A percentile compares a stretch with the other conserved stretches of the same genome.
phyloP scores from a whole-genome alignment of 2,888 invertebrate species.

The Malthinus flaveolus region DNA sequence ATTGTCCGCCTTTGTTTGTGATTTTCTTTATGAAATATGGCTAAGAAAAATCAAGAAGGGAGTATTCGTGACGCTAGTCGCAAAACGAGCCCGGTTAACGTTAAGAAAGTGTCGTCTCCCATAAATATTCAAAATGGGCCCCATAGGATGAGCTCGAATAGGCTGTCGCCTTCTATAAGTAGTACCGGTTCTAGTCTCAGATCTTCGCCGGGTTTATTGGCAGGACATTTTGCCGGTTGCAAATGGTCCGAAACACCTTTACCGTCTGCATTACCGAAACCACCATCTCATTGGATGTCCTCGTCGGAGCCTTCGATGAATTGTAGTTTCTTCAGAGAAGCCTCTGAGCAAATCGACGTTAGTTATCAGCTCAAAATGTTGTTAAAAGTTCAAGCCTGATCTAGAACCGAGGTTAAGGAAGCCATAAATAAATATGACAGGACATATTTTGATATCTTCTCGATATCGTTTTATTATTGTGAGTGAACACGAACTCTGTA shows the following conservation, averaged over 20 bases:
- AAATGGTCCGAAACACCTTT: conserved; percentile 73
- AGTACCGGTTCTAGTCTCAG: conserved; percentile 36
- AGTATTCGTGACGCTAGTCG: conserved; percentile 32
- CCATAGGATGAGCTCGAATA: conserved; percentile 36
- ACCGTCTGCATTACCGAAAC: conserved; percentile 71
- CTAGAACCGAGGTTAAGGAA: conserved; percentile 33
- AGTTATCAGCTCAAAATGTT: conserved; percentile 52
- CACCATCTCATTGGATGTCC: conserved; percentile 74
- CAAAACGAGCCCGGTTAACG: conserved; percentile 30
- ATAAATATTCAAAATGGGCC: conserved; percentile 25
- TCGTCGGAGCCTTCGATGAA: conserved; percentile 65
- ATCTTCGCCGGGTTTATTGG: conserved; percentile 50
- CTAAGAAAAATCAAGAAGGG: conserved; percentile 44
- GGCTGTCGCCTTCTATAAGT: conserved; percentile 30
- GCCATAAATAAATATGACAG: conserved; percentile 39
- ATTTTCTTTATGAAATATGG: conserved; percentile 41
- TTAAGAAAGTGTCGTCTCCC: conserved; percentile 30
- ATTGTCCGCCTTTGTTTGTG: conserved; percentile 23
- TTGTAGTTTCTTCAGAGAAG: conserved; percentile 48
- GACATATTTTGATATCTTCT: conserved; percentile 45
- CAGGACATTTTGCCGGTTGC: conserved; percentile 66
- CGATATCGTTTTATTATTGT: conserved; percentile 46
- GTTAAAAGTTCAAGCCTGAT: conserved; percentile 55
- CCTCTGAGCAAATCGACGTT: conserved; percentile 42
- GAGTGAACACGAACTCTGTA: conserved; percentile 42